phyloP scores from a whole-genome alignment of 2,113 vertebrate species.

The Peucedramus taeniatus region DNA sequence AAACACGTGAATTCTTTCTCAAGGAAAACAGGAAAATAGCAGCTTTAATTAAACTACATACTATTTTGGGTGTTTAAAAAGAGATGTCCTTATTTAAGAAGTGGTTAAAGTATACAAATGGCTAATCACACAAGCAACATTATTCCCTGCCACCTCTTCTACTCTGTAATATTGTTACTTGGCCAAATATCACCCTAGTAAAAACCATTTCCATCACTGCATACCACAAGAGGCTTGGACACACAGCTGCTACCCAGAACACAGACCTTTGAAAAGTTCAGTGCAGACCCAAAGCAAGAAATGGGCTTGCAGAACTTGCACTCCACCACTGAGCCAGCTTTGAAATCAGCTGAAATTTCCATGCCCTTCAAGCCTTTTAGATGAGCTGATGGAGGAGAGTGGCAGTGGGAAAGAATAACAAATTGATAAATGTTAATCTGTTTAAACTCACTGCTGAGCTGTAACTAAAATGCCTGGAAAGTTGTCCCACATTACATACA shows the following conservation, averaged over 20 bases:
- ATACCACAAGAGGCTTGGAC: not conserved
- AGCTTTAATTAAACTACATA: not conserved
- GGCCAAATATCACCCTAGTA: not conserved
- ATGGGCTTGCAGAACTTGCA: not conserved
- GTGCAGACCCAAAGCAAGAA: not conserved
- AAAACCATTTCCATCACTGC: not conserved
- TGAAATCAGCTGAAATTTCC: slow-evolving; percentile 60
- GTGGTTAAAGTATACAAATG: not conserved
- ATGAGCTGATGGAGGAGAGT: slow-evolving; percentile 61
- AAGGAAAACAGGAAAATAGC: not conserved
- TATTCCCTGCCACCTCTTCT: not conserved
- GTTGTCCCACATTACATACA: not conserved
- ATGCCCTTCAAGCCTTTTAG: slow-evolving; percentile 82
- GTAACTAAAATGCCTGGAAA: slow-evolving; percentile 22
- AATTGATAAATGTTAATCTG: not conserved
- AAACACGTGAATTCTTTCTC: not conserved
- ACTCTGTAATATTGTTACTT: not conserved
- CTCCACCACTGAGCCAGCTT: not conserved
- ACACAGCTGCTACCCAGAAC: not conserved
- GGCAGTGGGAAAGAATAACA: not conserved
- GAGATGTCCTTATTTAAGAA: not conserved
- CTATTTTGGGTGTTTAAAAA: not conserved
- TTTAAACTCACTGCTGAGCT: slow-evolving; percentile 9
- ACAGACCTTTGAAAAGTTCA: not conserved
- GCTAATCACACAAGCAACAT: not conserved